phyloP scores from a whole-genome alignment of 2,113 vertebrate genomes.

The Cololabis saira region DNA sequence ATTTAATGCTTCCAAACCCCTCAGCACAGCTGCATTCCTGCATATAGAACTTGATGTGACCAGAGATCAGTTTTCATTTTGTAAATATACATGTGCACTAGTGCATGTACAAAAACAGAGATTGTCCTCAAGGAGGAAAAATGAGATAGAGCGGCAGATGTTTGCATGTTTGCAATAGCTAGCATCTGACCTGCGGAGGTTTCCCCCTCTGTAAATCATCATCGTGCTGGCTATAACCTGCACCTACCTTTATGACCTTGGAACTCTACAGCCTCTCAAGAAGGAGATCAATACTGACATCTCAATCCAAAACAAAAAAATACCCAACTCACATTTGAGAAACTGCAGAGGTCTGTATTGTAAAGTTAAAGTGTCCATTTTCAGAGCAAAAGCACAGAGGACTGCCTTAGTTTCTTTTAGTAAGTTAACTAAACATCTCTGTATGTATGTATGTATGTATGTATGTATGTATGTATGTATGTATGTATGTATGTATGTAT shows the following conservation, averaged over 20 bases:
- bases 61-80: neutral
- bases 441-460: too few species aligned
- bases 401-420: too few species aligned
- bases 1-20: neutral
- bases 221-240: conserved; percentile 9
- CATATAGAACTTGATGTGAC: neutral
- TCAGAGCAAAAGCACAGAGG: neutral
- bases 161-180: neutral
- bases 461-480: too few species aligned
- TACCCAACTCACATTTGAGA: too few species aligned
- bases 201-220: conserved; percentile 1
- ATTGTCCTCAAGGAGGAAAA: neutral
- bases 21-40: neutral
- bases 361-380: neutral
- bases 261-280: neutral
- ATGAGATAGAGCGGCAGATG: neutral
- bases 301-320: too few species aligned
- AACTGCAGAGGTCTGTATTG: neutral
- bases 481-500: too few species aligned
- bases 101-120: neutral
- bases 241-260: conserved; percentile 2
- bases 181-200: conserved; percentile 6
- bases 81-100: neutral
- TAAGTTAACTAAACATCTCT: too few species aligned
- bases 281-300: conserved; percentile 2